Evolutionary conservation across 2,797 vertebrate genomes (phyloP).

Genomic region (Darevskia nairensis): DNA sequence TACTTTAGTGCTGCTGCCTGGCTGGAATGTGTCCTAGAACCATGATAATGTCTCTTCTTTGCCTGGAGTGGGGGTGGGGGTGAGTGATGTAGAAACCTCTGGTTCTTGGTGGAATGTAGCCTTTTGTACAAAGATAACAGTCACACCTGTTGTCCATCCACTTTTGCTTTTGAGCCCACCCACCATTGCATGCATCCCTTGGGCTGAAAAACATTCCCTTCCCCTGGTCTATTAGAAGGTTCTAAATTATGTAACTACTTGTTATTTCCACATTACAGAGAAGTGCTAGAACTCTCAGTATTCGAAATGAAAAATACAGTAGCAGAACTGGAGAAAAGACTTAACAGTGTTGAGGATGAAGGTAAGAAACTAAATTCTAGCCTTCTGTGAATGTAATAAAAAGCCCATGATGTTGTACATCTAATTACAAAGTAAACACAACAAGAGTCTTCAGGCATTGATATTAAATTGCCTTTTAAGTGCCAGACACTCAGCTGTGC

Average conservation of each 20-base stretch:
- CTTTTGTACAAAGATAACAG: no score
- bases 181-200: no score
- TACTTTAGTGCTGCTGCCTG: neutral
- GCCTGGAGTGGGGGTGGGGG: neutral
- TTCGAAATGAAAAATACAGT: slow-evolving; percentile 83
- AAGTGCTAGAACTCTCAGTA: slow-evolving; percentile 85
- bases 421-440: neutral
- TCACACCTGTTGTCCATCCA: no score
- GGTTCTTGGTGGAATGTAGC: no score
- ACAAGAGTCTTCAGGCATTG: neutral
- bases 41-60: neutral
- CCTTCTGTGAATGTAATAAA: slow-evolving; percentile 1
- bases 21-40: neutral
- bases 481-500: neutral
- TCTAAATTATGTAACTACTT: slow-evolving; percentile 18
- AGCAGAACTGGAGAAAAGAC: slow-evolving; percentile 82
- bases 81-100: no score
- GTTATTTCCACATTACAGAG: slow-evolving; percentile 75
- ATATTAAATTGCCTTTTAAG: neutral
- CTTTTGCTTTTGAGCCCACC: no score
- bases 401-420: neutral
- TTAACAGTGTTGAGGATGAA: slow-evolving; percentile 82
- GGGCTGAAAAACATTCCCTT: no score
- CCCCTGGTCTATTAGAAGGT: neutral
- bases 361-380: slow-evolving; percentile 73